Percentiles rank a stretch among this genome's conserved stretches.
These are phyloP conservation scores for Gnathonemus echidnorhynchus DNA, from an alignment of 2,113 vertebrate genomes.

Conservation along the genomic window DNA sequence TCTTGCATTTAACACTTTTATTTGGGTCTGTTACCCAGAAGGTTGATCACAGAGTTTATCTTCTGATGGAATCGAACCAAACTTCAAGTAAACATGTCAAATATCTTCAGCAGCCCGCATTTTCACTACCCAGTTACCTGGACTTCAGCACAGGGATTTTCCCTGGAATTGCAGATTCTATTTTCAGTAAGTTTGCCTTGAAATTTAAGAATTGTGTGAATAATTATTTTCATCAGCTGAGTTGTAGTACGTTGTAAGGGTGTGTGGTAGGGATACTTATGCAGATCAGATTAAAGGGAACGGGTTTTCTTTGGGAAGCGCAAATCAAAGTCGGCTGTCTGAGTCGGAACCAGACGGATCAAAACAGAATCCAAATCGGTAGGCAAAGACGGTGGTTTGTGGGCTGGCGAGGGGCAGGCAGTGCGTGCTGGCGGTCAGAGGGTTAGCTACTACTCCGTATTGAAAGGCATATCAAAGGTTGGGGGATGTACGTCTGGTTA, in stretches of 20 bases:
- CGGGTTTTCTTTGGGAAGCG: not conserved
- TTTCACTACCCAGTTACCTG: not conserved
- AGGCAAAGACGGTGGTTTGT: not conserved
- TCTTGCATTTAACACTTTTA: not conserved
- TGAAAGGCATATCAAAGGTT: not conserved
- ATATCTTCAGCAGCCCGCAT: not conserved
- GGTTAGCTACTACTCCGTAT: too few relatives aligned
- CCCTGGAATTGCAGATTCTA: not conserved
- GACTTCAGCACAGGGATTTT: not conserved
- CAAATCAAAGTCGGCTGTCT: not conserved
- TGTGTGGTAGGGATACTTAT: not conserved
- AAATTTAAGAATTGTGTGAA: not conserved
- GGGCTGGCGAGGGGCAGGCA: not conserved
- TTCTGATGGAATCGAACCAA: not conserved
- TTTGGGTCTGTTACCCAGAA: not conserved
- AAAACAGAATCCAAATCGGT: not conserved
- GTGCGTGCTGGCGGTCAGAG: too few relatives aligned
- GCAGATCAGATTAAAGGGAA: not conserved
- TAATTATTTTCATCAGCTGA: not conserved
- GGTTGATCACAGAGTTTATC: not conserved
- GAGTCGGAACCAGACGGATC: not conserved
- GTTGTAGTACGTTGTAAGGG: not conserved
- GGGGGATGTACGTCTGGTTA: not conserved
- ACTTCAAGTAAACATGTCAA: not conserved
- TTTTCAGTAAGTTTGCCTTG: not conserved